These are phyloP conservation scores for Orchesella flavescens DNA, from an alignment of 2,888 invertebrate genomes.

Conservation along the genomic window DNA sequence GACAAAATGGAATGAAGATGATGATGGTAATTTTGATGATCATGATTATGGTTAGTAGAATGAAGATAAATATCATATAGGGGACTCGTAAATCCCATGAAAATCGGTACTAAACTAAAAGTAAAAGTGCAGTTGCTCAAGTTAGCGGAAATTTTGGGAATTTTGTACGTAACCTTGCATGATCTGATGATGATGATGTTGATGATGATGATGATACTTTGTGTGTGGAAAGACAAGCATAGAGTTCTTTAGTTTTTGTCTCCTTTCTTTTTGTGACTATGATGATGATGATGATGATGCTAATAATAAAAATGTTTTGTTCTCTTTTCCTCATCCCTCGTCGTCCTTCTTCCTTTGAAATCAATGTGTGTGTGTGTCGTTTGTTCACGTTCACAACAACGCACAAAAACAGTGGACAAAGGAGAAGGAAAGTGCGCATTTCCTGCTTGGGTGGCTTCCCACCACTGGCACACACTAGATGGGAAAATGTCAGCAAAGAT, in stretches of 20 bases:
- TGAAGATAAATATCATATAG: neutral
- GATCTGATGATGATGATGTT: neutral
- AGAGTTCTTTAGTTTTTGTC: neutral
- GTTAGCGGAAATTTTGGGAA: slow-evolving; percentile 12
- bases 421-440: slow-evolving; percentile 85
- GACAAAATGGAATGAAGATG: neutral
- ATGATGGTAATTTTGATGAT: slow-evolving; percentile 17
- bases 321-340: slow-evolving; percentile 28
- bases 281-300: slow-evolving; percentile 34
- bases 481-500: slow-evolving; percentile 84
- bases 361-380: slow-evolving; percentile 3
- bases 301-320: slow-evolving; percentile 46
- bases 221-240: neutral
- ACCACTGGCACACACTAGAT: slow-evolving; percentile 86
- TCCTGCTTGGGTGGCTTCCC: slow-evolving; percentile 85
- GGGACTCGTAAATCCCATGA: neutral
- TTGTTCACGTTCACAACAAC: slow-evolving; percentile 13
- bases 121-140: neutral
- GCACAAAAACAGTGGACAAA: slow-evolving; percentile 78
- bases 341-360: slow-evolving; percentile 9
- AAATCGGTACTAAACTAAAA: neutral
- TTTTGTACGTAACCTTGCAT: slow-evolving; percentile 18
- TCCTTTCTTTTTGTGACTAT: neutral
- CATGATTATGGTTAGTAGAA: neutral
- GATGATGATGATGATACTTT: too few species aligned